Percentiles rank a stretch among this genome's conserved stretches.
phyloP scores from a whole-genome alignment of 2,888 invertebrate genomes.

The Protodeltote pygarga region DNA sequence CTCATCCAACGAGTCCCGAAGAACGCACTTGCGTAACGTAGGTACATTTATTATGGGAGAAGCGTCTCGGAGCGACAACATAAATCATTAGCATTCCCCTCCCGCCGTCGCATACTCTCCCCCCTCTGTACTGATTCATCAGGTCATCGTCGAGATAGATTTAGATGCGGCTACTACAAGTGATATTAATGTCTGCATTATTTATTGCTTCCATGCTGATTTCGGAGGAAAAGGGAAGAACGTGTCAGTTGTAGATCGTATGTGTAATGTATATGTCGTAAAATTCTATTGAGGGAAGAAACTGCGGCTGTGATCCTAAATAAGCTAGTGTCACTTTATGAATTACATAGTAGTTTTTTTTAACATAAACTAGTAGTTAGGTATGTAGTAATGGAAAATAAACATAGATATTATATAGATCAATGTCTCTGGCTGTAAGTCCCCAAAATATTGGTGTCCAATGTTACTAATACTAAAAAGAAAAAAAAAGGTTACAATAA shows the following conservation, averaged over 20 bases:
- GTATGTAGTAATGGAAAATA: too few relatives aligned
- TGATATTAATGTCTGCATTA: constrained; percentile 35
- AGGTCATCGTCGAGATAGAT: constrained; percentile 54
- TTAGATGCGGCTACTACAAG: constrained; percentile 47
- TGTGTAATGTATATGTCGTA: constrained; percentile 8
- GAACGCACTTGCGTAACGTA: constrained; percentile 61
- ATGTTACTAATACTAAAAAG: too few relatives aligned
- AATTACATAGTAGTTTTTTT: too few relatives aligned
- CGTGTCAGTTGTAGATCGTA: constrained; percentile 12
- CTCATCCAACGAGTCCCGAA: constrained; percentile 24
- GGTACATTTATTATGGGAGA: constrained; percentile 75
- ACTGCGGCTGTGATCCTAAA: too few relatives aligned
- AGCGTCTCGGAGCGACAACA: constrained; percentile 69
- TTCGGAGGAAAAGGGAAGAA: constrained; percentile 18
- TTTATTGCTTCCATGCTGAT: constrained; percentile 31
- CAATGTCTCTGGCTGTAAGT: too few relatives aligned
- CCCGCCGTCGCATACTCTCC: constrained; percentile 46
- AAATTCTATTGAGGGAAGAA: constrained; percentile 5
- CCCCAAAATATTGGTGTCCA: too few relatives aligned
- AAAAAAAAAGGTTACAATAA: too few relatives aligned
- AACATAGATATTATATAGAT: too few relatives aligned
- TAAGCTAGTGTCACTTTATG: too few relatives aligned
- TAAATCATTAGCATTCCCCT: constrained; percentile 71
- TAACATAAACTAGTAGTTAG: too few relatives aligned
- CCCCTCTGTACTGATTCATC: constrained; percentile 62